Base-by-base conservation (phyloP, 53 echinoderm and acorn worm species). In the Actinopyga echinites region DNA sequence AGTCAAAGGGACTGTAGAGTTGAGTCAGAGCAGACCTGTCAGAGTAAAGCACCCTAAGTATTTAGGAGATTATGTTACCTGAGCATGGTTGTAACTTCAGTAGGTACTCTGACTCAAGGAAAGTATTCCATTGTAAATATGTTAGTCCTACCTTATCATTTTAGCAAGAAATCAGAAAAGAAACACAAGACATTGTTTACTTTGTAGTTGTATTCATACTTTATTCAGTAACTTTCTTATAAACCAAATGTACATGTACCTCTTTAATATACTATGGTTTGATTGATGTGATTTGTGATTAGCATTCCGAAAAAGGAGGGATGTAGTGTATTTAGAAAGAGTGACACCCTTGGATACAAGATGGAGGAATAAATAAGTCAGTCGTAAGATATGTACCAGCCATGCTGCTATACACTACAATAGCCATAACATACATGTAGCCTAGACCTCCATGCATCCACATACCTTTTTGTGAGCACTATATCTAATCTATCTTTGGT, bases 401-500 rank as follows among this genome's bases (percentile, higher is more conserved):
- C n/a, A n/a, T n/a, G n/a, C n/a, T n/a, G n/a, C n/a, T n/a, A n/a
- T n/a, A n/a, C n/a, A n/a, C n/a, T n/a, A n/a, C n/a, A n/a, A n/a
- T n/a, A n/a, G n/a, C n/a, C n/a, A n/a, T n/a, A n/a, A n/a, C n/a
- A n/a, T n/a, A n/a, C n/a, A n/a, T n/a, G n/a, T n/a, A n/a, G n/a
- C n/a, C n/a, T n/a, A n/a, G n/a, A n/a, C 49, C 49, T 17, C 7
- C 49, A 49, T 49, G 49, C 25, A 13, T 25, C 2, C 21, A 25
- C 26, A 40, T 71, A 71, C 71, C 71, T 37, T 42, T 37, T 44
- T 40, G 71, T 28, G 10, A 71, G 71, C 24, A 71, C 71, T 42
- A 92, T 57, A 85, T 85, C 65, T 58, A 92, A 44, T 42, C 42
- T 28, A 36, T 80, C 64, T 55, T 45, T 28, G 36, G 89, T 67